Evolutionary conservation across 2,888 invertebrate genomes (phyloP).

Genomic region (Conchocele bisecta): DNA sequence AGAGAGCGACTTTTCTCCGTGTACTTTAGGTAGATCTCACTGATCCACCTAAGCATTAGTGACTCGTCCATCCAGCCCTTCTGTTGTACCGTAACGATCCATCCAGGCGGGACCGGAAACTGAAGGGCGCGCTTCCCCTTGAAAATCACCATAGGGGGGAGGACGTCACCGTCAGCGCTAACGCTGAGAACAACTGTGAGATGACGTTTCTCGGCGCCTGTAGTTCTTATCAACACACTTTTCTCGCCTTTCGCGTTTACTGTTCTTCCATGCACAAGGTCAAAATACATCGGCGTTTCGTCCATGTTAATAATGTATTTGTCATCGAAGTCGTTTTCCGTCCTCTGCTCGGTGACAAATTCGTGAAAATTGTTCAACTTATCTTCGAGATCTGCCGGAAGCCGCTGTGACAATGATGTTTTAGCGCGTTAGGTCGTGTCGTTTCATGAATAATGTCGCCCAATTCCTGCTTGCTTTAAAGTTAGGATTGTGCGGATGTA

Average conservation of each 20-base stretch:
- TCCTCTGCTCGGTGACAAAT: constrained; percentile 7
- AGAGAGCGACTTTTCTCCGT: constrained; percentile 6
- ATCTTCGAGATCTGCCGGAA: constrained; percentile 2
- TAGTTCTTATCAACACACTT: constrained; percentile 14
- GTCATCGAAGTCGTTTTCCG: constrained; percentile 38
- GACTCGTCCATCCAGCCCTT: constrained; percentile 6
- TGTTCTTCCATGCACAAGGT: constrained; percentile 26
- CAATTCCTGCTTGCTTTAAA: constrained; percentile 28
- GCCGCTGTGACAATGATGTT: not conserved
- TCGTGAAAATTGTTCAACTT: constrained; percentile 17
- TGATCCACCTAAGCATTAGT: constrained; percentile 3
- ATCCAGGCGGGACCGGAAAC: not conserved
- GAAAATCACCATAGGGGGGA: constrained; percentile 13
- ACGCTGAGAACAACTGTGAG: constrained; percentile 20
- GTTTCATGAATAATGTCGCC: constrained; percentile 21
- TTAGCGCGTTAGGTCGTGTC: constrained; percentile 10
- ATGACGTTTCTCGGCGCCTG: constrained; percentile 32
- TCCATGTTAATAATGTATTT: constrained; percentile 45
- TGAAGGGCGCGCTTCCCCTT: constrained; percentile 3
- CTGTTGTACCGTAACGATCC: constrained; percentile 9
- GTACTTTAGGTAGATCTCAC: constrained; percentile 1
- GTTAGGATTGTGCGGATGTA: not conserved
- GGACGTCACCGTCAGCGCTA: not conserved
- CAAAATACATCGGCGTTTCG: constrained; percentile 28
- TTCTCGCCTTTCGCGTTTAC: constrained; percentile 15